Evolutionary conservation across 2,888 invertebrate genomes (phyloP).

Genomic region (Charanyca ferruginea): DNA sequence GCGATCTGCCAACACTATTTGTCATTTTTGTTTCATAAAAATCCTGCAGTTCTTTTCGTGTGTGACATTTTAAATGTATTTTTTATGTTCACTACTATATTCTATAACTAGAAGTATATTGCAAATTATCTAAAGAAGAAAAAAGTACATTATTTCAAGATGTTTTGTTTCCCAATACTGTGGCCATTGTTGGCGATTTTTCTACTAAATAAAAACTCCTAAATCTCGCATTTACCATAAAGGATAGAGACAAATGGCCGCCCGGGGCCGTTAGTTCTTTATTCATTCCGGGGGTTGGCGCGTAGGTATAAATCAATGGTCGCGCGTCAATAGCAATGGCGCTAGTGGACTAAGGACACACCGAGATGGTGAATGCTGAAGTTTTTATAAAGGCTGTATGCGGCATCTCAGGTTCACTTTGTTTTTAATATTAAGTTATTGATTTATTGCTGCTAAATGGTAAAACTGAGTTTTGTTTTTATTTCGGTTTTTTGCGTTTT

Average conservation of each 20-base stretch:
- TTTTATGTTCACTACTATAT: conserved; percentile 43
- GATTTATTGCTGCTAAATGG: neutral
- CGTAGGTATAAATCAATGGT: conserved; percentile 79
- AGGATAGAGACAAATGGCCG: conserved; percentile 87
- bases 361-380: conserved; percentile 17
- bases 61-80: conserved; percentile 54
- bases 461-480: too few relatives aligned
- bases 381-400: conserved; percentile 21
- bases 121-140: neutral
- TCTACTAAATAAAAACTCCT: conserved; percentile 76
- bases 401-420: neutral
- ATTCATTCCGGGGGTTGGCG: conserved; percentile 83
- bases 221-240: conserved; percentile 87
- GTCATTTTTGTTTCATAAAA: conserved; percentile 68
- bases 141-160: neutral
- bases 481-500: too few relatives aligned
- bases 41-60: conserved; percentile 47
- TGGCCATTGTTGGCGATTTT: conserved; percentile 38
- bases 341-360: conserved; percentile 56
- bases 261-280: conserved; percentile 79
- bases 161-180: conserved; percentile 14
- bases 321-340: conserved; percentile 74
- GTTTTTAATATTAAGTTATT: neutral
- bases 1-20: conserved; percentile 65
- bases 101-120: conserved; percentile 2